phyloP scores from a whole-genome alignment of 2,797 vertebrate genomes.

The Xenops minutus region DNA sequence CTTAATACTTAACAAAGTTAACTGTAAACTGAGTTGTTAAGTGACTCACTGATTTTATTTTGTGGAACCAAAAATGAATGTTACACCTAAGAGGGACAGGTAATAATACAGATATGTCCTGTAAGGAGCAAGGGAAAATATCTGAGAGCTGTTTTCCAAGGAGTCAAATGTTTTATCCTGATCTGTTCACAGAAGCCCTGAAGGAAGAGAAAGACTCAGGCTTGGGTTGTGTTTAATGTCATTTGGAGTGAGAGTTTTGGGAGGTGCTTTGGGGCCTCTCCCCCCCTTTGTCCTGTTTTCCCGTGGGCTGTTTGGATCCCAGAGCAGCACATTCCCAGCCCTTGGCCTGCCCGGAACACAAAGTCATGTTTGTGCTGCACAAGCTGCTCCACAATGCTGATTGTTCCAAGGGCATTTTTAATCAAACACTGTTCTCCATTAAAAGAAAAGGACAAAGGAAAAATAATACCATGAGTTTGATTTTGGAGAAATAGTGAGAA shows the following conservation, averaged over 20 bases:
- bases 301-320: not conserved
- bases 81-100: not conserved
- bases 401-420: constrained; percentile 18
- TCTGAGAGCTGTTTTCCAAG: not conserved
- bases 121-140: not conserved
- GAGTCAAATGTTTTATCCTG: not conserved
- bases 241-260: not conserved
- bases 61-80: not conserved
- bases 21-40: not conserved
- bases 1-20: not conserved
- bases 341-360: not conserved
- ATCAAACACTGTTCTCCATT: not conserved
- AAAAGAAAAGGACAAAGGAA: not conserved
- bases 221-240: not conserved
- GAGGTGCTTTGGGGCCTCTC: not conserved
- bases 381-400: constrained; percentile 21
- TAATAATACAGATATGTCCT: not conserved
- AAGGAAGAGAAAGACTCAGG: not conserved
- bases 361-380: constrained; percentile 33
- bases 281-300: not conserved
- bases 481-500: not conserved
- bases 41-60: not conserved
- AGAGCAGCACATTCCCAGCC: not conserved
- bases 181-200: not conserved
- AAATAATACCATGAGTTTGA: not conserved